Evolutionary conservation across 2,888 invertebrate genomes (phyloP).

Genomic region (Drosophila neoperkinsi): DNA sequence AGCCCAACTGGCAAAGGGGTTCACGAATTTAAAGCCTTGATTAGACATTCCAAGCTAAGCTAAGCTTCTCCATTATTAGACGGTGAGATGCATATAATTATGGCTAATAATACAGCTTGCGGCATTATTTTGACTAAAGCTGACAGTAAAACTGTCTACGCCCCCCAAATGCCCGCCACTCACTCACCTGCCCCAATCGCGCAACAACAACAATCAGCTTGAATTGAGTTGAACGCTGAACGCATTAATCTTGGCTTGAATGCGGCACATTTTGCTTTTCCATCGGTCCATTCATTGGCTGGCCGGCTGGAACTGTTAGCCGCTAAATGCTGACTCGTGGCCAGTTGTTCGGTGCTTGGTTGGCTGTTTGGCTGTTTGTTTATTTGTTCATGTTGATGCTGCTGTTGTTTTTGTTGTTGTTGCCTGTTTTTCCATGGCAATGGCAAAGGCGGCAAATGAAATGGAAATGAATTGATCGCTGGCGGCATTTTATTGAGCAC

Average conservation of each 20-base stretch:
- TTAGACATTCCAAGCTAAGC: conserved; percentile 46
- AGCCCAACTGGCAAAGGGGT: conserved; percentile 3
- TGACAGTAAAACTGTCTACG: conserved; percentile 77
- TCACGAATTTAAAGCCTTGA: conserved; percentile 46
- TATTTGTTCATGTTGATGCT: background rate
- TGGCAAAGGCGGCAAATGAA: conserved; percentile 66
- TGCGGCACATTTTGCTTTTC: conserved; percentile 52
- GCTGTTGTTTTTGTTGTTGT: conserved; percentile 3
- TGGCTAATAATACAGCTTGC: conserved; percentile 76
- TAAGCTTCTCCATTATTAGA: conserved; percentile 65
- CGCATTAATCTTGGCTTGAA: conserved; percentile 77
- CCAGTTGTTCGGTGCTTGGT: conserved; percentile 36
- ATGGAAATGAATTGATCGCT: conserved; percentile 74
- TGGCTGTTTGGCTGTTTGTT: conserved; percentile 16
- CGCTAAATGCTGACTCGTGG: conserved; percentile 42
- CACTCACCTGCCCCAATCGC: conserved; percentile 29
- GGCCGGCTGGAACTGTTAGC: conserved; percentile 24
- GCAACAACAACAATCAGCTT: conserved; percentile 33
- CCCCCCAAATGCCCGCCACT: conserved; percentile 40
- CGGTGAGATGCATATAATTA: conserved; percentile 75
- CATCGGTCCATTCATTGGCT: conserved; percentile 57
- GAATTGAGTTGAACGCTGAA: conserved; percentile 51
- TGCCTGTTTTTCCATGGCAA: conserved; percentile 61
- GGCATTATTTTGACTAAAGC: conserved; percentile 73
- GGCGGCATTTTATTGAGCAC: conserved; percentile 75